phyloP scores from a whole-genome alignment of 2,113 vertebrate genomes.

The Ibidorhyncha struthersii region DNA sequence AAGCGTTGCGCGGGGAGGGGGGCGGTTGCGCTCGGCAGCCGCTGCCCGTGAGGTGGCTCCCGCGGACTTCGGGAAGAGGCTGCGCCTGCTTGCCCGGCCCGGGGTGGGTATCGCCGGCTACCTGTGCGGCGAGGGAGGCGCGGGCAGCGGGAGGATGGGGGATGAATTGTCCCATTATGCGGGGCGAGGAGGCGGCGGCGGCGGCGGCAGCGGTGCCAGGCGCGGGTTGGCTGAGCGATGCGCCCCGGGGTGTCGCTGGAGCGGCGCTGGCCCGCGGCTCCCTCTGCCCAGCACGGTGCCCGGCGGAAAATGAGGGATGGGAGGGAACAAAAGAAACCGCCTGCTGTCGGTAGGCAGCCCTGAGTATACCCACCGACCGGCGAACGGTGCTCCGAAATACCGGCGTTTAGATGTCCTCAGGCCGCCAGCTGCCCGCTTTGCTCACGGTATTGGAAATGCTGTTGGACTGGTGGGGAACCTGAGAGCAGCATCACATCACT shows the following conservation, averaged over 20 bases:
- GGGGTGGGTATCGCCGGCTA: not conserved
- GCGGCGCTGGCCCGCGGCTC: not conserved
- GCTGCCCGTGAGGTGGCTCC: slow-evolving; percentile 36
- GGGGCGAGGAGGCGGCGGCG: not conserved
- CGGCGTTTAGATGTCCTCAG: not conserved
- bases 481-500: not conserved
- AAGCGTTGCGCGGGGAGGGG: not conserved
- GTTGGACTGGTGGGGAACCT: not conserved
- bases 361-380: not conserved
- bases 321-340: slow-evolving; percentile 34
- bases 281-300: not conserved
- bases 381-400: rapidly evolving
- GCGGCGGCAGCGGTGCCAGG: slow-evolving; percentile 1
- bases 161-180: not conserved
- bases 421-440: not conserved
- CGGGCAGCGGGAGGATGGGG: not conserved
- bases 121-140: not conserved
- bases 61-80: not conserved
- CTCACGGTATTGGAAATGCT: not conserved
- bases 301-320: not conserved
- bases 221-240: not conserved
- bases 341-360: not conserved
- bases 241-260: not conserved
- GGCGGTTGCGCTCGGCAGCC: not conserved
- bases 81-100: not conserved